Evolutionary conservation across 2,888 invertebrate genomes (phyloP), one percentile per base, ranked within the genome.

Genomic region (Drosophila yooni): DNA sequence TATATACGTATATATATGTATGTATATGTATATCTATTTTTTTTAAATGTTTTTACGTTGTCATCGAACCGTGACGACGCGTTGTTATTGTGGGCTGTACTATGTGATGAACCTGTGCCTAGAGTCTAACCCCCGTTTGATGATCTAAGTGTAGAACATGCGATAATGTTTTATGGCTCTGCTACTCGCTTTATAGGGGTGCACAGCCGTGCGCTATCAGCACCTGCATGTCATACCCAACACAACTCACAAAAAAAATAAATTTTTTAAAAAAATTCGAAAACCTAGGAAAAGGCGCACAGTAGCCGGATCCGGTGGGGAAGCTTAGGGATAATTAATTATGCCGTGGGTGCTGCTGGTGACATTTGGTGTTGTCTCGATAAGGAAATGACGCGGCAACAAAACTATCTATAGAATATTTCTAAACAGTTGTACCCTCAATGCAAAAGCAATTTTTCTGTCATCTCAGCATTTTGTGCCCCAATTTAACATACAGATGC

Each of bases 111-210:
- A 85, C 85, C 85, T 88, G 79, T 88, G 56, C 66, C 67, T 54
- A 52, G 58, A 69, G 53, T 53, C 62, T 71, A 81, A 83, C 83
- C 86, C 88, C 81, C 77, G 81, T 69, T 59, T 78, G 83, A 85
- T 88, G 88, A 88, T 86, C 86, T 86, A 88, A 88, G 88, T 88
- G 79, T 85, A 78, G 76, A 78, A 85, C 86, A 85, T 85, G 86
- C 83, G 88, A 88, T 86, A 86, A 86, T 88, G 76, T 85, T 88
- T 82, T 84, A 87, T 73, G 80, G 76, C 76, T 64, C 69, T 67
- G 53, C 70, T 59, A 40, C 52, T 67, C 58, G 62, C 70, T 72
- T 76, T 70, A 84, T 84, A 82, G 84, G 84, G 88, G 84, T 84
- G 87, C 74, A 78, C 70, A 74, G 65, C 65, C 69, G 43, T 46